Evolutionary conservation across 2,797 vertebrate species (phyloP).

Genomic region (Apodemus agrarius): DNA sequence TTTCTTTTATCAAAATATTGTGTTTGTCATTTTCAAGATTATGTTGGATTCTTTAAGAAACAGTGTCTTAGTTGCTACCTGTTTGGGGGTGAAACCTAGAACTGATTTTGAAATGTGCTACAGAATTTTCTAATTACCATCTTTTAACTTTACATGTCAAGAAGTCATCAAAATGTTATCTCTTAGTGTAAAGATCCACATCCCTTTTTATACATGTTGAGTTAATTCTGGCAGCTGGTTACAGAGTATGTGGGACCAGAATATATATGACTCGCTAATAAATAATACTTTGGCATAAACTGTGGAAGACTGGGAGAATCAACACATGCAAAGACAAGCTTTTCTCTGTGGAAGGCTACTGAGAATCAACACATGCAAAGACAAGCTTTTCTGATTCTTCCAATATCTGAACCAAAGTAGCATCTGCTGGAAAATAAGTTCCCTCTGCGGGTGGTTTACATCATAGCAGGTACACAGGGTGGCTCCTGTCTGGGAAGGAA

Average conservation of each 20-base stretch:
- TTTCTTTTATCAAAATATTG: conserved; percentile 26
- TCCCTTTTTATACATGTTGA: conserved; percentile 9
- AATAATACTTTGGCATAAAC: not conserved
- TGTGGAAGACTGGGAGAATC: not conserved
- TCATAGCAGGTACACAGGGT: not conserved
- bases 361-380: not conserved
- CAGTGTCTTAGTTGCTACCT: not conserved
- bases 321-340: not conserved
- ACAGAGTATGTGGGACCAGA: not conserved
- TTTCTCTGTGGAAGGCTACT: not conserved
- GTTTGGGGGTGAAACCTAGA: not conserved
- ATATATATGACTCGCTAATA: not conserved
- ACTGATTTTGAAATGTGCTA: conserved; percentile 23
- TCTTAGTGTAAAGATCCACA: not conserved
- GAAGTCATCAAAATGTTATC: conserved; percentile 41
- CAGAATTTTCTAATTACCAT: not conserved
- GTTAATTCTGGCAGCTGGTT: not conserved
- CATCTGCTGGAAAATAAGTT: not conserved
- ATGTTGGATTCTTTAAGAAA: conserved; percentile 2
- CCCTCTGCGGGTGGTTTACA: not conserved
- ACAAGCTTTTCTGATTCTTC: not conserved
- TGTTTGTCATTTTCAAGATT: conserved; percentile 44
- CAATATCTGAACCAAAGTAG: not conserved
- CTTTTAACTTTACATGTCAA: not conserved
- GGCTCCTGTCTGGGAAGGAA: not conserved